These are phyloP conservation scores for Australoheros facetus DNA, from an alignment of 2,797 vertebrate species.

Conservation along the genomic window DNA sequence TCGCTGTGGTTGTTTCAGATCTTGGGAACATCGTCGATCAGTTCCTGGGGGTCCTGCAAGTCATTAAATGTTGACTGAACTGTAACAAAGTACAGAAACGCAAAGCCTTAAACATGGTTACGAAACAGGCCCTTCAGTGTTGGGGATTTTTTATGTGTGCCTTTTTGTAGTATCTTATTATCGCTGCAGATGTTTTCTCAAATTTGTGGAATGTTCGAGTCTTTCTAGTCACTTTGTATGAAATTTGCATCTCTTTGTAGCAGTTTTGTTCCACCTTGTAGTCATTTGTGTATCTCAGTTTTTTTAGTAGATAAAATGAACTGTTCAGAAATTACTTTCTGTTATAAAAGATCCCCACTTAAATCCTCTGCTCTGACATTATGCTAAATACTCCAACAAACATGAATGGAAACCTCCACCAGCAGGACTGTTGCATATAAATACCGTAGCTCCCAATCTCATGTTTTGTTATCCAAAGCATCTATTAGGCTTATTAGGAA, in stretches of 20 bases:
- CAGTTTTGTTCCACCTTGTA: not conserved
- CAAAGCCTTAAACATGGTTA: not conserved
- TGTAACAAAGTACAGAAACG: not conserved
- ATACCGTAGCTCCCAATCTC: not conserved
- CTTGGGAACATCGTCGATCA: not conserved
- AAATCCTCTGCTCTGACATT: not conserved
- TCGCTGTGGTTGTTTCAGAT: not conserved
- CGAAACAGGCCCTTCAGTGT: not conserved
- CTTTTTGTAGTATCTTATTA: not conserved
- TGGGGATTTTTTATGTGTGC: not conserved
- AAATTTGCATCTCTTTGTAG: not conserved
- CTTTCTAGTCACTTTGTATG: not conserved
- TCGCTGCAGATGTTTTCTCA: not conserved
- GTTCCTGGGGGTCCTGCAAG: not conserved
- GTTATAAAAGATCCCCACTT: not conserved
- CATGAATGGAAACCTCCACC: not conserved
- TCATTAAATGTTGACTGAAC: too few relatives aligned
- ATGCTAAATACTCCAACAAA: not conserved
- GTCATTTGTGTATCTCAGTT: not conserved
- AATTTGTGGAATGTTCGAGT: not conserved
- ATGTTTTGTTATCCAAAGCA: slow-evolving; percentile 14
- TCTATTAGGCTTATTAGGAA: slow-evolving; percentile 30
- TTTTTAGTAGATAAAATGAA: not conserved
- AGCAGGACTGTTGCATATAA: not conserved
- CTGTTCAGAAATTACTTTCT: not conserved